Evolutionary conservation across 2,888 invertebrate species (phyloP), one percentile per base, ranked within the genome.

Genomic region (Rhimphoctona megacephalus): DNA sequence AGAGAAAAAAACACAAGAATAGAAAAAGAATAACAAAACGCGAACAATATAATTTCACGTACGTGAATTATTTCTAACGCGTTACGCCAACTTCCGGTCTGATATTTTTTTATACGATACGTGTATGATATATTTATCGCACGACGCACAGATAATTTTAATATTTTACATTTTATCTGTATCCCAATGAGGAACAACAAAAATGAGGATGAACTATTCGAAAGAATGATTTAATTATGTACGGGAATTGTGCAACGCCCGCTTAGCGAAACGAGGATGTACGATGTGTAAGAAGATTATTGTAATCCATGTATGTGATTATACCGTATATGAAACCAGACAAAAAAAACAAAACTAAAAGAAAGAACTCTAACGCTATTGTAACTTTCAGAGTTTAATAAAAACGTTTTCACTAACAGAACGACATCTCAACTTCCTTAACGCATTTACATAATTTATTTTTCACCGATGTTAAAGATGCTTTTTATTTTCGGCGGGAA

Each of bases 351-450:
- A 78, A 69, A 85, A 86, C 79, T 85, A 86, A 88, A 89, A 83
- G 72, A 89, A 90, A 87, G 73, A 91, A 91, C 91, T 92, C 92
- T 92, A 92, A 91, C 87, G 91, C 92, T 93, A 93, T 93, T 93
- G 92, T 93, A 93, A 92, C 92, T 93, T 93, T 92, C 93, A 93
- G 91, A 92, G 92, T 93, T 93, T 92, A 93, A 93, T 92, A 92
- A 93, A 82, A 92, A 92, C 92, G 92, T 93, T 93, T 93, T 92
- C 92, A 92, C 92, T 91, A 92, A 93, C 91, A 91, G 57, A 86
- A 84, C 30, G 22, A 43, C 2, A 39, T 80, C 11, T 72, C 52
- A n/a, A n/a, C 52, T 3, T 11, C n/a, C 19, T 64, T 49, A 36
- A 17, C 30, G 1, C 25, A 14, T 61, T 30, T 61, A 17, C 11